Evolutionary conservation across 1,140 invertebrate genomes (phyloP), one percentile per base, ranked within the genome.

Genomic region (Camponotus floridanus): DNA sequence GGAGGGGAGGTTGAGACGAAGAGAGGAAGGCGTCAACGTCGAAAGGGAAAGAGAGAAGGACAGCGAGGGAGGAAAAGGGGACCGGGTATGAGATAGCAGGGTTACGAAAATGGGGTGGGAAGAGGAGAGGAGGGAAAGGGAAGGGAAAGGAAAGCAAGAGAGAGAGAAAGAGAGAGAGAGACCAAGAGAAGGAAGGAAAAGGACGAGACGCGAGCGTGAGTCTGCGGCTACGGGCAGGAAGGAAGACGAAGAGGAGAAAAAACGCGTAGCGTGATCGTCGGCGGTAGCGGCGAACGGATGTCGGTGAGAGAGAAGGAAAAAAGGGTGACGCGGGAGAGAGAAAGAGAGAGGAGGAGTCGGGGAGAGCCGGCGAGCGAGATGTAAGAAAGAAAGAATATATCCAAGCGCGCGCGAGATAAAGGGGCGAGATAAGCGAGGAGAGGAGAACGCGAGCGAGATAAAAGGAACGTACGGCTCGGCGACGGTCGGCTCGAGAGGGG

Each of bases 371-470:
- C 74, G 31, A 76, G 68, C 42, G 70, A 59, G 80, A 83, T 83
- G 42, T 45, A 71, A 51, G 39, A 61, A 21, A 39, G 57, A 65
- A 76, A n/a, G 42, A 84, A 36, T 84, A 84, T 42, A 11, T 65
- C 13, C 42, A 45, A 64, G 71, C 13, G 31, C 31, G 71, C 11
- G 42, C 42, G 67, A 18, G 68, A 73, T 48, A 48, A 83, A 39
- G 86, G 86, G 85, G 84, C 61, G 39, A 48, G 83, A 87, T 64
- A 76, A 36, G 42, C 73, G 61, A 26, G 45, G 45, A 74, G 85
- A 79, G 45, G 67, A 73, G 81, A 86, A 87, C 80, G 71, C 76
- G 85, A 91, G 68, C 36, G 65, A 79, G 83, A 87, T 84, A 83
- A 85, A 76, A 21, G 70, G 78, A 74, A 48, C 76, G 21, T 61